Evolutionary conservation across 2,113 vertebrate species (phyloP).

Genomic region (Leptobrachium ailaonicum): DNA sequence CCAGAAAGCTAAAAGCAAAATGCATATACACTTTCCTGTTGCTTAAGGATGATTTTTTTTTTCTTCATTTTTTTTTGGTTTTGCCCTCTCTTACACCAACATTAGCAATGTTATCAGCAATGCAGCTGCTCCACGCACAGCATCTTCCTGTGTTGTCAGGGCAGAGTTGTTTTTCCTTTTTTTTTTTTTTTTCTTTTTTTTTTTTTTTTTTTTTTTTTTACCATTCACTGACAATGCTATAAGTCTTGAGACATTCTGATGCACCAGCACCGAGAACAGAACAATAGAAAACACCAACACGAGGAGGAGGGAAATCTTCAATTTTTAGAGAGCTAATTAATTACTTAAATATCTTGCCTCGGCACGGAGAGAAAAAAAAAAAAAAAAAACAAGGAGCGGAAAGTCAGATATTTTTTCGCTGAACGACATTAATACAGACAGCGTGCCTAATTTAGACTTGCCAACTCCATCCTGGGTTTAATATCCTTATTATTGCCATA

Average conservation of each 20-base stretch:
- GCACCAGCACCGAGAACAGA: background rate
- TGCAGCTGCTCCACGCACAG: background rate
- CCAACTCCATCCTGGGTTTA: background rate
- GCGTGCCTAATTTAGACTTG: background rate
- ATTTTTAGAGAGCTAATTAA: no score
- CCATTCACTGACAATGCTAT: background rate
- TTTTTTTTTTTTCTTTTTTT: background rate
- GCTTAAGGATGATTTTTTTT: slow-evolving; percentile 12
- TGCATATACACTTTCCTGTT: slow-evolving; percentile 24
- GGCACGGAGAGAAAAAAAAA: no score
- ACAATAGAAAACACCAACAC: background rate
- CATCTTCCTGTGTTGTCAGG: slow-evolving; percentile 8
- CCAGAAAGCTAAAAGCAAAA: slow-evolving; percentile 32
- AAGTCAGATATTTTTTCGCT: background rate
- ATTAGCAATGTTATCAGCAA: slow-evolving; percentile 19
- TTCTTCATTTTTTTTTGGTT: slow-evolving; percentile 16
- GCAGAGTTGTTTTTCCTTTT: no score
- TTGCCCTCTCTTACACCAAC: slow-evolving; percentile 10
- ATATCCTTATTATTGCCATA: background rate
- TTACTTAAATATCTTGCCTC: no score
- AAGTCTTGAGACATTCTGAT: slow-evolving; percentile 1
- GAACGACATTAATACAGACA: background rate
- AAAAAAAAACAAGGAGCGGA: no score
- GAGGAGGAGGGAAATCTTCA: no score
- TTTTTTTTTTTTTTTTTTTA: background rate